Evolutionary conservation across 1,140 invertebrate genomes (phyloP), one percentile per base, ranked within the genome.

Genomic region (Alviniconcha marisindica): DNA sequence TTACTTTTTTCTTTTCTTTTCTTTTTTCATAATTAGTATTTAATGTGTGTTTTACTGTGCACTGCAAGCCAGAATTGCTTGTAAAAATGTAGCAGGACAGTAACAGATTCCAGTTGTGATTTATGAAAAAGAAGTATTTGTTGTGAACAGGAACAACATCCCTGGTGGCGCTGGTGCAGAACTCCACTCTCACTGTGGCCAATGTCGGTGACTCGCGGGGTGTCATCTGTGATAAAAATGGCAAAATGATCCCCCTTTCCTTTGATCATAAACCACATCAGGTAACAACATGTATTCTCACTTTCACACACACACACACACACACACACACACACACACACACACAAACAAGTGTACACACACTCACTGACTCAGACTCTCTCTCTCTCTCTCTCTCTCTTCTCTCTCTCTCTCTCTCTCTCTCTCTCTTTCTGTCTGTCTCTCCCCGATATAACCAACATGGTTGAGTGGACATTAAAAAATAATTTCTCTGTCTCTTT

Each of bases 201-300:
- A 99, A 99, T 95, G 97, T 99, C 40, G 98, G 98, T 14, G 98
- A 99, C 92, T 99, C 98, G 0, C 94, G 98, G 87, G 98, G 97
- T 54, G 97, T 99, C 0, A 97, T 99, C 95, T 98, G 97, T 94
- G 97, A 98, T 94, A 95, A 94, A 60, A 95, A 96, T 91, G 97
- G 97, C 24, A 96, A 96, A 92, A 96, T 96, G 7, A 97, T 99
- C 86, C 97, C 97, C 73, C 94, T 99, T 14, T 98, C 98, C 21
- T 98, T 98, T 93, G 98, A 99, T 92, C 98, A 99, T 90, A 99
- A 99, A 94, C 98, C 98, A 40, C 97, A 98, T 92, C 96, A 97
- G 95, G 97, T 97, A 94, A n/a, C n/a, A n/a, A n/a, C n/a, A n/a
- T n/a, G n/a, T n/a, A n/a, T n/a, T n/a, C n/a, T n/a, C n/a, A n/a